Evolutionary conservation across 2,888 invertebrate genomes (phyloP).

Genomic region (Oithona nana): DNA sequence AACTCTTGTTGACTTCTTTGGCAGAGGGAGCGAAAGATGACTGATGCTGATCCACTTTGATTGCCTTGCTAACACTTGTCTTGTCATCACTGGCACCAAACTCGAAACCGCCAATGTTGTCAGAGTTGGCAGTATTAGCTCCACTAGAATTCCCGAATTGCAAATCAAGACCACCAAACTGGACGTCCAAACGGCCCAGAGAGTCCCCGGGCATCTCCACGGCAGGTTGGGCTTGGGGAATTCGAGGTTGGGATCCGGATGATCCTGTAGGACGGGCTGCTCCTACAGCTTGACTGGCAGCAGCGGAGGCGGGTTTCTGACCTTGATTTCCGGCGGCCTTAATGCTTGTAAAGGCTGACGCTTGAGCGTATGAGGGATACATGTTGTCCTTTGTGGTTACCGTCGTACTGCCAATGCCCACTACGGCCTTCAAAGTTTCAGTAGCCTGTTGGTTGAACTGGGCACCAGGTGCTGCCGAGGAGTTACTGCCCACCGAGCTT

Average conservation of each 20-base stretch:
- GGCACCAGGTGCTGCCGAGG: constrained; percentile 14
- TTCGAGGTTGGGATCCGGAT: constrained; percentile 27
- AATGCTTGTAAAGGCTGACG: not conserved
- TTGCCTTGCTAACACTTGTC: not conserved
- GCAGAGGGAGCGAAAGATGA: constrained; percentile 1
- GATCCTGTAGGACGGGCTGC: constrained; percentile 51
- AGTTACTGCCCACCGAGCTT: constrained; percentile 19
- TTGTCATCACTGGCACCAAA: not conserved
- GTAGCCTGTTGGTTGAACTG: constrained; percentile 26
- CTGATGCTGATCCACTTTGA: not conserved
- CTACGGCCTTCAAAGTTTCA: constrained; percentile 36
- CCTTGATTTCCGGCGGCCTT: not conserved
- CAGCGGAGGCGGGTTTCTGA: not conserved
- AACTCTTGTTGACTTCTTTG: constrained; percentile 14
- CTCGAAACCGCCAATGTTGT: not conserved
- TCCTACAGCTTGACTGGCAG: not conserved
- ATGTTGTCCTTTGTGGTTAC: constrained; percentile 16
- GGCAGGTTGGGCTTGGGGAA: constrained; percentile 73
- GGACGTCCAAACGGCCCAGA: constrained; percentile 63
- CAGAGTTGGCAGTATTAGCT: not conserved
- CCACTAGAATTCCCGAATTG: constrained; percentile 22
- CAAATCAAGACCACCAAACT: constrained; percentile 67
- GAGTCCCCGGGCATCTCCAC: constrained; percentile 92
- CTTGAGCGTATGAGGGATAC: not conserved
- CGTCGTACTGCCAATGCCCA: constrained; percentile 26